Percentiles rank a stretch among this genome's conserved stretches.
These are phyloP conservation scores for Acleris emargana DNA, from an alignment of 2,888 invertebrate species.

Conservation along the genomic window DNA sequence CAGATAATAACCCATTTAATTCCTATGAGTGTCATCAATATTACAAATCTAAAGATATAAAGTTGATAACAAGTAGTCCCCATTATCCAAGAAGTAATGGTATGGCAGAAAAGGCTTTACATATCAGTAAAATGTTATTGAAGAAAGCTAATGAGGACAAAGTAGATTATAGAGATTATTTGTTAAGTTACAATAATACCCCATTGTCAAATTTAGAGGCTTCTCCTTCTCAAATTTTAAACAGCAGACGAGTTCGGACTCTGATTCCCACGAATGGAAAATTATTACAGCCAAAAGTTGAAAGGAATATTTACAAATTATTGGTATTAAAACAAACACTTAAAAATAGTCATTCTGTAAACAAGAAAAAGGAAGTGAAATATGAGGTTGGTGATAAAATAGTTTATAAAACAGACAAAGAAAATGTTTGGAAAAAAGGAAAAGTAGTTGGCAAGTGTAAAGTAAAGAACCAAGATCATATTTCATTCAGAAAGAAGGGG, in stretches of 20 bases:
- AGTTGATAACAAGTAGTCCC: slow-evolving; percentile 27
- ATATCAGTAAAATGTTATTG: slow-evolving; percentile 33
- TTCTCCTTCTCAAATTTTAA: slow-evolving; percentile 38
- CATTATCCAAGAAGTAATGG: slow-evolving; percentile 36
- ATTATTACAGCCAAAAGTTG: slow-evolving; percentile 7
- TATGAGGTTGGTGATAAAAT: slow-evolving; percentile 7
- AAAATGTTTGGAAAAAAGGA: slow-evolving; percentile 11
- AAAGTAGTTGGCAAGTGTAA: slow-evolving; percentile 7
- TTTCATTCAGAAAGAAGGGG: slow-evolving; percentile 12
- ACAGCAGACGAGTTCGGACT: slow-evolving; percentile 32
- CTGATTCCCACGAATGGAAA: not conserved
- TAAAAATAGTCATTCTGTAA: not conserved
- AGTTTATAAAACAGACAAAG: slow-evolving; percentile 4
- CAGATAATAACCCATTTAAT: slow-evolving; percentile 1
- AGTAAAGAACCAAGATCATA: slow-evolving; percentile 14
- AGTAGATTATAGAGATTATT: slow-evolving; percentile 29
- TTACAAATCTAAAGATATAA: slow-evolving; percentile 31
- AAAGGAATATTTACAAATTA: slow-evolving; percentile 5
- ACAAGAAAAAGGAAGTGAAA: not conserved
- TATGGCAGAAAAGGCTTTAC: slow-evolving; percentile 32
- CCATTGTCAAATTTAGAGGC: slow-evolving; percentile 19
- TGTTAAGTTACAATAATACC: slow-evolving; percentile 37
- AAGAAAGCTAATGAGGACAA: slow-evolving; percentile 33
- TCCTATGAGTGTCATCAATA: slow-evolving; percentile 30
- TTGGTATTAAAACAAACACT: slow-evolving; percentile 6